A percentile compares a stretch with the other conserved stretches of the same genome.
Conservation (phyloP, 2,888 invertebrate genomes). For the Pseudanteris insignis region DNA sequence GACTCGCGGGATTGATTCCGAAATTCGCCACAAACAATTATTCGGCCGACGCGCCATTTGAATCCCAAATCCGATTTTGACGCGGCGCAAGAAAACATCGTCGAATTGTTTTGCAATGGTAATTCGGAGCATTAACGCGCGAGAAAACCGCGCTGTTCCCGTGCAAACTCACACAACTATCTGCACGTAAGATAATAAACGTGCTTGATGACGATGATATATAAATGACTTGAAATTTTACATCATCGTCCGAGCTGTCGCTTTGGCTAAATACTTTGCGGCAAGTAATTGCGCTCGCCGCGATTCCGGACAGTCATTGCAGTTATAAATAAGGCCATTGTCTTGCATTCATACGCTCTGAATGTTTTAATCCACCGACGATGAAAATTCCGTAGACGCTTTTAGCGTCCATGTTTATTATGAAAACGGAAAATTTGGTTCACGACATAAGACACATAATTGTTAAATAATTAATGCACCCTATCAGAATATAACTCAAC, state of each 20-base stretch:
- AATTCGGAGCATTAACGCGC: no score
- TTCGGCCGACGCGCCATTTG: no score
- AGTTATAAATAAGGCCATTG: conserved; percentile 38
- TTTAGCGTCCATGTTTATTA: conserved; percentile 45
- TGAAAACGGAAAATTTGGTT: conserved; percentile 40
- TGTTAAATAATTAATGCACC: conserved; percentile 39
- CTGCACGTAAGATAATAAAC: conserved; percentile 39
- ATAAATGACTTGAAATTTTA: conserved; percentile 30
- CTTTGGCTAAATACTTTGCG: no score
- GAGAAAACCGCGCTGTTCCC: no score
- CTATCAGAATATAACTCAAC: conserved; percentile 43
- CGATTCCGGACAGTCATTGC: conserved; percentile 22
- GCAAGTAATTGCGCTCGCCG: no score
- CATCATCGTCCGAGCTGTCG: no score
- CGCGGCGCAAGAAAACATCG: conserved; percentile 8
- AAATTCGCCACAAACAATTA: conserved; percentile 29
- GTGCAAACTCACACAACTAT: no score
- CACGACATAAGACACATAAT: conserved; percentile 43
- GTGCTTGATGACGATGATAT: conserved; percentile 28
- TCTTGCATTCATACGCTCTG: conserved; percentile 39
- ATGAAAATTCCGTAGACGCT: conserved; percentile 44
- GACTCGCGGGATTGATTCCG: no score
- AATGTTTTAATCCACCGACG: no score
- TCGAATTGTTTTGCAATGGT: conserved; percentile 32
- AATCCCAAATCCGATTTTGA: conserved; percentile 25